Base-by-base conservation (phyloP, 1,140 invertebrate genomes). In the Dysdera silvatica region DNA sequence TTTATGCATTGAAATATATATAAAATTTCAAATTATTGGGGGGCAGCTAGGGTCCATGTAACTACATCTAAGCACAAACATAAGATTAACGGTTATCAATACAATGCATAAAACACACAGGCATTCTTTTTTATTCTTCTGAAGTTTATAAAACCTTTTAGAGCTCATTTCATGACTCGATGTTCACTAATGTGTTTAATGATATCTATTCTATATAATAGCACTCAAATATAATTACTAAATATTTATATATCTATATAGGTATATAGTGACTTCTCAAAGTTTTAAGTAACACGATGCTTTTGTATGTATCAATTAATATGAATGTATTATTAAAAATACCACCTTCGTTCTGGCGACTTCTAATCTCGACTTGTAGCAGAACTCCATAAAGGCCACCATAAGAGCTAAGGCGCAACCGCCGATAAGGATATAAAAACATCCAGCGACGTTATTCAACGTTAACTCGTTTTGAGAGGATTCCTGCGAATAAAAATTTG, bases 401-500 rank as follows among this genome's bases (percentile, higher is more conserved):
- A 87, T 81, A 67, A 99, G 83, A 4, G 94, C 91, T 12, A 96
- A 75, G 5, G 91, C 82, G 32, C 99, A 82, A 53, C 82, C 96
- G 28, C 88, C 90, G 72, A 98, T 92, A 24, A 99, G 81, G 73
- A 99, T 97, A 80, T 98, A 99, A 79, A 99, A 99, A 73, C 98
- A 92, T 12, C 96, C 96, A n/a, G 95, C 95, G 2, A 99, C 92
- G 80, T 98, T 98, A 73, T 89, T 92, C 32, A 99, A 77, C 41
- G 94, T 94, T 68, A 99, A 80, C 68, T 95, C 89, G 74, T 89
- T 93, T 69, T 90, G 84, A 24, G 85, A 83, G 3, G 86, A 82
- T 69, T 90, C 88, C 83, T 90, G 78, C 29, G 69, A 75, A 69
- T 41, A 58, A 68, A 10, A n/a, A n/a, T n/a, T n/a, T n/a, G n/a